These are phyloP conservation scores for Pachycephala philippinensis DNA, from an alignment of 2,113 vertebrate species.

Conservation along the genomic window DNA sequence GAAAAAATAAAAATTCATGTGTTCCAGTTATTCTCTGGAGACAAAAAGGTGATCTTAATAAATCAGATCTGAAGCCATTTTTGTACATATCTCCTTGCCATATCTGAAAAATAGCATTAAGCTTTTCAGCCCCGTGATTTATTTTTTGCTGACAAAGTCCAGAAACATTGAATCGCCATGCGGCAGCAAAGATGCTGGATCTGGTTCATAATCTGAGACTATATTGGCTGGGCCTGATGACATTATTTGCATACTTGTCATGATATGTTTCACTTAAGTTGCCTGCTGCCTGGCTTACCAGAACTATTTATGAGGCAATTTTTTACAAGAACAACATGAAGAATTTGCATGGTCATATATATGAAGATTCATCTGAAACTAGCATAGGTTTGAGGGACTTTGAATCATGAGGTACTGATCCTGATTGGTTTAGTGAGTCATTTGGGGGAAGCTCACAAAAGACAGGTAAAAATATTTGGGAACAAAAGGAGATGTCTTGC, in stretches of 20 bases:
- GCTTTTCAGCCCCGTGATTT: neutral
- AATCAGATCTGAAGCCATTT: conserved; percentile 22
- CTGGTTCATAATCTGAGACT: neutral
- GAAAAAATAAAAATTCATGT: neutral
- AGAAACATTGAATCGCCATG: neutral
- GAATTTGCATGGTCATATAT: neutral
- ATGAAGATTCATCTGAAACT: neutral
- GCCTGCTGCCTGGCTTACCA: neutral
- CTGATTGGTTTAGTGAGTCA: neutral
- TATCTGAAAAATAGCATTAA: neutral
- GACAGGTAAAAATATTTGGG: neutral
- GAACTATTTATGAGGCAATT: neutral
- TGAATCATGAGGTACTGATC: neutral
- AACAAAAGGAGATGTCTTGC: neutral
- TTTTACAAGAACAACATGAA: neutral
- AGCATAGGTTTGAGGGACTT: neutral
- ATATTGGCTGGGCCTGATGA: neutral
- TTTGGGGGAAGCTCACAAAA: neutral
- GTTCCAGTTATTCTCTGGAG: conserved; percentile 28
- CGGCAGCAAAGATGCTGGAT: neutral
- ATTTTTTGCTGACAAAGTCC: neutral
- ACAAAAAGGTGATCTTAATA: conserved; percentile 14
- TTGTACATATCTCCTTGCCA: neutral
- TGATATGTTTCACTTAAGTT: neutral
- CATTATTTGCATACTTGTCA: neutral